A percentile compares a stretch with the other conserved stretches of the same genome.
phyloP scores from a whole-genome alignment of 1,140 invertebrate genomes.

The Charaxes varanes region DNA sequence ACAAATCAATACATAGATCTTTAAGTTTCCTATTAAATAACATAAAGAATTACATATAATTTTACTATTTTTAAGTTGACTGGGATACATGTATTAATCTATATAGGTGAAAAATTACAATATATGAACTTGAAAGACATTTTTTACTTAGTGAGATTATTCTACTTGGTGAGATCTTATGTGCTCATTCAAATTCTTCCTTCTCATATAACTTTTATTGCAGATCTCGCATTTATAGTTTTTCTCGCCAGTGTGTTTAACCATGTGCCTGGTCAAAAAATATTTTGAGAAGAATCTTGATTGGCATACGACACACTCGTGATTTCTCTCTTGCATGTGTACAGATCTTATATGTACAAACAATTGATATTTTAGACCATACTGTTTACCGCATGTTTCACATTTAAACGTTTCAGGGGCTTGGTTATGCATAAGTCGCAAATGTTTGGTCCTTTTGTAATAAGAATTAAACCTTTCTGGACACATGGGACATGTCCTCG shows the following conservation, averaged over 20 bases:
- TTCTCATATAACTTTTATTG: conserved; percentile 79
- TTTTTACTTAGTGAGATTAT: no score
- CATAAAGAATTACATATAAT: no score
- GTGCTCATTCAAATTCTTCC: conserved; percentile 76
- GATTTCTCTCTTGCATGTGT: conserved; percentile 73
- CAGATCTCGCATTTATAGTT: conserved; percentile 76
- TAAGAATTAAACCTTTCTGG: conserved; percentile 56
- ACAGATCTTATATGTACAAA: conserved; percentile 67
- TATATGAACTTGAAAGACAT: no score
- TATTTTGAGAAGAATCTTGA: conserved; percentile 83
- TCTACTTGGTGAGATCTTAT: conserved; percentile 72
- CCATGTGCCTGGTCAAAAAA: conserved; percentile 81
- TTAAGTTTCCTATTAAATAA: no score
- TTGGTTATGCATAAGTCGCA: conserved; percentile 46
- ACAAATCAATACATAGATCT: no score
- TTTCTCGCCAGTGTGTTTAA: conserved; percentile 78
- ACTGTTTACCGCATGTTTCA: conserved; percentile 50
- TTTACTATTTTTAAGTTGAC: no score
- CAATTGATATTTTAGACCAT: conserved; percentile 49
- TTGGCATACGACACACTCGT: conserved; percentile 71
- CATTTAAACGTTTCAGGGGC: conserved; percentile 34
- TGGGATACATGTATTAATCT: no score
- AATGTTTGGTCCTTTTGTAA: conserved; percentile 49
- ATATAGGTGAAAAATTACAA: no score
- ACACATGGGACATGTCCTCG: conserved; percentile 47